Percentiles rank a stretch among this genome's conserved stretches.
Conservation (phyloP, 1,140 invertebrate genomes). For the Listronotus oregonensis region DNA sequence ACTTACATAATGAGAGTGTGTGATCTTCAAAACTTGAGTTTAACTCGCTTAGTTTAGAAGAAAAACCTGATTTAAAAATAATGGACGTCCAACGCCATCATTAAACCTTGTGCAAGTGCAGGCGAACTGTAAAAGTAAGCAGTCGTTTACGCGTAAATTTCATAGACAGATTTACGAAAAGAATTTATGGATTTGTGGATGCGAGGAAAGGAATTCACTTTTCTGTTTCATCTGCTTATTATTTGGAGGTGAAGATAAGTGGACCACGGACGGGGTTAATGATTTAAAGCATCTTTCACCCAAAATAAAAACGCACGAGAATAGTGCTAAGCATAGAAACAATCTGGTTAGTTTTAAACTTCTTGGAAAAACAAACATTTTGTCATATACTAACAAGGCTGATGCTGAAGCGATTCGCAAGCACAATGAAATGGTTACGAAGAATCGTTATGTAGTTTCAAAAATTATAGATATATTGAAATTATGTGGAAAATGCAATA, state of each 20-base stretch:
- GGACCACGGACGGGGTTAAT: constrained; percentile 30
- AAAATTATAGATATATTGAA: constrained; percentile 50
- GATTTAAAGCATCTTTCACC: constrained; percentile 33
- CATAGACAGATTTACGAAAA: constrained; percentile 17
- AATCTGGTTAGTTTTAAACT: constrained; percentile 21
- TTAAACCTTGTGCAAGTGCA: constrained; percentile 22
- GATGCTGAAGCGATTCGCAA: constrained; percentile 26
- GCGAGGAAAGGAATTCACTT: constrained; percentile 32
- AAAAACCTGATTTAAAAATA: constrained; percentile 17
- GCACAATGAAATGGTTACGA: constrained; percentile 49
- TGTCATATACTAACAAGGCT: constrained; percentile 9
- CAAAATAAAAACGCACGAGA: constrained; percentile 36
- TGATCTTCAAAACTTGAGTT: too few relatives aligned
- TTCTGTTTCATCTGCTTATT: constrained; percentile 35
- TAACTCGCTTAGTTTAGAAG: background rate
- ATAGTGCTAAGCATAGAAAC: constrained; percentile 21
- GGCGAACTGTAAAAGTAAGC: constrained; percentile 12
- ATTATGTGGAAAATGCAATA: constrained; percentile 44
- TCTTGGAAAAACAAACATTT: constrained; percentile 21
- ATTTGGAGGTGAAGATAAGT: constrained; percentile 26
- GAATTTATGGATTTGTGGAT: constrained; percentile 36
- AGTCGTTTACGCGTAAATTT: constrained; percentile 30
- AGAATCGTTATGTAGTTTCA: constrained; percentile 49
- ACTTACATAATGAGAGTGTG: too few relatives aligned
- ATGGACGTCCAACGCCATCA: constrained; percentile 21